Evolutionary conservation across 1,140 invertebrate species (phyloP), one percentile per base, ranked within the genome.

Genomic region (Ephestia elutella): DNA sequence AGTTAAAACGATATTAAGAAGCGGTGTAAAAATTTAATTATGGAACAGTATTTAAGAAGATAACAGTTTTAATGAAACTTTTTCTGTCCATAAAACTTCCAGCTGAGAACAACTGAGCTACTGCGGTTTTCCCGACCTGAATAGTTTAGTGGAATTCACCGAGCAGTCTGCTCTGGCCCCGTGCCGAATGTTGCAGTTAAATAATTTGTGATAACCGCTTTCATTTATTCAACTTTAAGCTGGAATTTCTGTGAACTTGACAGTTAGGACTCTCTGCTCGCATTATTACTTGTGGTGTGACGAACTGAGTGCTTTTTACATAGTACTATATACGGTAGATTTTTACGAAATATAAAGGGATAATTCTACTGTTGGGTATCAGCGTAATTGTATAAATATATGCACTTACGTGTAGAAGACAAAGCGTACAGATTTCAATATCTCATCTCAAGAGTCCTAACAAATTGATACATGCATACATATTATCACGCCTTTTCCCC

Each of bases 161-260:
- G 71, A 78, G 76, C 70, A 73, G 59, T 62, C 71, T 63, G 77
- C 72, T 75, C 73, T 83, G 83, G 82, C 82, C 74, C 68, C 66
- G 75, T 76, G 82, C 83, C 83, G 80, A 87, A 80, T 77, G 74
- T 80, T 80, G 73, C 78, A 81, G 68, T 82, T 81, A 83, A 82
- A 85, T 85, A 82, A 85, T 83, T 85, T 81, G 79, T 79, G 82
- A 85, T 85, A 82, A 82, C 81, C 76, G 74, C 79, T 78, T 75
- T 78, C 71, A 86, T 84, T 82, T 79, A 78, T 82, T 75, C 73
- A 80, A 82, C 64, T 81, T 80, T 72, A 65, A 72, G 67, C 65
- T 70, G 64, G 69, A 77, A 77, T 76, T 80, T 70, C 71, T 59
- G 63, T 65, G 66, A 73, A 77, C 65, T 66, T 75, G 67, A 72